Percentiles rank a stretch among this genome's conserved stretches.
Evolutionary conservation across 2,888 invertebrate genomes (phyloP).

Genomic region (Apamea anceps): DNA sequence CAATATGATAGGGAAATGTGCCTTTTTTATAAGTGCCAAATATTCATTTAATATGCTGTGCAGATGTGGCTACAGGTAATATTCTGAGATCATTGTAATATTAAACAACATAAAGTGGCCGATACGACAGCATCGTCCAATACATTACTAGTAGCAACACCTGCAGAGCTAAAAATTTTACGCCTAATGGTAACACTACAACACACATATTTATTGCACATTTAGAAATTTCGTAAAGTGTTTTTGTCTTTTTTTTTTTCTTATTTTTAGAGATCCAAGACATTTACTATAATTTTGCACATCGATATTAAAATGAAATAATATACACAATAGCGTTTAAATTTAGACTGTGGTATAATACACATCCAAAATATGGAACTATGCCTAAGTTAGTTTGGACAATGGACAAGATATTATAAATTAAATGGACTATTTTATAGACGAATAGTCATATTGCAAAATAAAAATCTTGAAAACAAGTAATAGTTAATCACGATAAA

Average conservation of each 20-base stretch:
- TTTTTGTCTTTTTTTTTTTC: constrained; percentile 90
- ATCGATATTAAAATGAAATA: constrained; percentile 88
- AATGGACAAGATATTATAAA: constrained; percentile 88
- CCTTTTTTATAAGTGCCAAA: constrained; percentile 90
- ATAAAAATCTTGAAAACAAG: constrained; percentile 82
- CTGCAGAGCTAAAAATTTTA: constrained; percentile 85
- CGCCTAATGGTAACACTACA: constrained; percentile 90
- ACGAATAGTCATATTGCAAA: constrained; percentile 76
- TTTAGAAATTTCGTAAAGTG: constrained; percentile 90
- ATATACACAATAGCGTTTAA: constrained; percentile 89
- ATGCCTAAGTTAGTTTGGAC: constrained; percentile 89
- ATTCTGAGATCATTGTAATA: constrained; percentile 86
- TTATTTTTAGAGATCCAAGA: constrained; percentile 90
- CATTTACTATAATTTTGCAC: constrained; percentile 91
- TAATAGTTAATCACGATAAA: constrained; percentile 85
- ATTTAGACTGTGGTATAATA: constrained; percentile 88
- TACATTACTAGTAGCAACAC: constrained; percentile 75
- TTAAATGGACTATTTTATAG: constrained; percentile 84
- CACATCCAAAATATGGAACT: constrained; percentile 90
- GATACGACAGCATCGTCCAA: constrained; percentile 69
- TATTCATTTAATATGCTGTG: constrained; percentile 86
- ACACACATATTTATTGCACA: constrained; percentile 91
- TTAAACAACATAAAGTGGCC: constrained; percentile 77
- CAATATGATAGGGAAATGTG: constrained; percentile 90
- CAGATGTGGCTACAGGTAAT: constrained; percentile 82